Base-by-base conservation (phyloP, 2,888 invertebrate species). In the Leucophora obtusa region DNA sequence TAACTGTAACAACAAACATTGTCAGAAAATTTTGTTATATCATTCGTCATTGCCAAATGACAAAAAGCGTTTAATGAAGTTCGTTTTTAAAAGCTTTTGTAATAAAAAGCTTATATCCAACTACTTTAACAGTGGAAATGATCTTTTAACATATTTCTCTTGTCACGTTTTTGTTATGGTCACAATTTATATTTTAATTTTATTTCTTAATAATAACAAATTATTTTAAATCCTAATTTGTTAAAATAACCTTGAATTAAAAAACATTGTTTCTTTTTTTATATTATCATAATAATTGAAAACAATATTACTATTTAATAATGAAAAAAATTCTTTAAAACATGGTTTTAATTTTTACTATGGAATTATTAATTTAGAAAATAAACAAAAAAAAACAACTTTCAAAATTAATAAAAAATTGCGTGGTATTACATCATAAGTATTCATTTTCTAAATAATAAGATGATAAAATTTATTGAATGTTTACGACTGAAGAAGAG, bases 341-440 rank as follows among this genome's bases (percentile, higher is more conserved):
- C 2, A 1, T 1, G n/a, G 6, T 47, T 47, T 47, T 1, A n/a
- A 14, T n/a, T 47, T 38, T 14, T 47, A 14, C 5, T n/a, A n/a
- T 47, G 43, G 14, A 47, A 47, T 14, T 47, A 47, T 14, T 47
- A 47, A n/a, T 7, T n/a, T 47, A 47, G n/a, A n/a, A n/a, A n/a
- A n/a, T n/a, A n/a, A n/a, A n/a, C n/a, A n/a, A n/a, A 47, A 28
- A 38, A 2, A 47, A 47, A 47, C 14, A 47, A 43, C 43, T 47
- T 47, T 47, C n/a, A 47, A 47, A 47, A n/a, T n/a, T 14, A 47
- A 47, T 5, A n/a, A n/a, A 47, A 47, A 47, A 47, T 47, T 47
- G 14, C n/a, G 43, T 14, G 6, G 6, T 54, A 71, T 78, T 78
- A 78, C 77, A 78, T 78, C 77, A 78, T 28, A 14, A 28, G 56